Evolutionary conservation across 2,113 vertebrate genomes (phyloP), one percentile per base, ranked within the genome.

Genomic region (Podarcis raffonei): DNA sequence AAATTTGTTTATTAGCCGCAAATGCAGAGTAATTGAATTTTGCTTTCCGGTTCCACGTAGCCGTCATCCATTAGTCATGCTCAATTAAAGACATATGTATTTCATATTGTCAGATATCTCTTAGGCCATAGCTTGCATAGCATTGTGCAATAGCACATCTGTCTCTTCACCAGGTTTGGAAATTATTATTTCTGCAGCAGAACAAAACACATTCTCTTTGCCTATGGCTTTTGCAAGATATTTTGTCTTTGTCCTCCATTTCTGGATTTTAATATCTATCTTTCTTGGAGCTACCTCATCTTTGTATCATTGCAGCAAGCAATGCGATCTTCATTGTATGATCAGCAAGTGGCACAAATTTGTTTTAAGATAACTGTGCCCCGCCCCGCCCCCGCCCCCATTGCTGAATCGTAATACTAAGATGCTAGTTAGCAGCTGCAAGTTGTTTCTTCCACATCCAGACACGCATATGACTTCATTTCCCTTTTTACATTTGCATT

Each of bases 261-360:
- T 83, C 39, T 66, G 80, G 16, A 18, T 80, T 66, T 89, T 68
- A 76, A 88, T 86, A 48, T 35, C 30, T 23, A 88, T 53, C 3
- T n/a, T 81, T 76, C 5, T 0, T 76, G 48, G 83, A 92, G 87
- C 72, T 13, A 89, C 39, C 81, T 86, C 53, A 84, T 69, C 59
- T 83, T 74, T 3, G 81, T 88, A 94, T 92, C 88, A 39, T 76
- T 68, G 25, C 87, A 81, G 88, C 42, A 13, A 80, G 87, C 69
- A 77, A 78, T 81, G 11, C 76, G 37, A 23, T 83, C 71, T 81
- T 90, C 76, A n/a, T 90, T 74, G 78, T 15, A 32, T 88, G 5
- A 68, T 72, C 83, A 71, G 91, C 89, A 75, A 30, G 13, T 77
- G 81, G 81, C 75, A 5, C 18, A 80, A 13, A 15, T 81, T 13